These are phyloP conservation scores for Escarpia spicata DNA, from an alignment of 2,888 invertebrate genomes.

Conservation along the genomic window DNA sequence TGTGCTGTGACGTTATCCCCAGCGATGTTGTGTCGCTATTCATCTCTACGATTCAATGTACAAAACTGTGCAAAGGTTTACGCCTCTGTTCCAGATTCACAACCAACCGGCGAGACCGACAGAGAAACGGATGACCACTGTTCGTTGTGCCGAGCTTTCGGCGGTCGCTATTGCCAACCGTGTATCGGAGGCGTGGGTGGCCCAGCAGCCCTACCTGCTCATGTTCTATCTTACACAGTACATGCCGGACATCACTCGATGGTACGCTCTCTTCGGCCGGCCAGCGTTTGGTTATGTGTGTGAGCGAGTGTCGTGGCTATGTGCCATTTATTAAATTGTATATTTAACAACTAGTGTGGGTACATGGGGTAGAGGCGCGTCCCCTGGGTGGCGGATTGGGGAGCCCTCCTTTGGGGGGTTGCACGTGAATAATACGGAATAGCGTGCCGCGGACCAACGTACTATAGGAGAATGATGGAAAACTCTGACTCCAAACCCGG, in stretches of 20 bases:
- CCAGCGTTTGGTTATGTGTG: neutral
- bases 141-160: conserved; percentile 68
- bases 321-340: too few relatives aligned
- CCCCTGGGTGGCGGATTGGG: too few relatives aligned
- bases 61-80: neutral
- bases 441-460: too few relatives aligned
- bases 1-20: neutral
- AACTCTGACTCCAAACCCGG: too few relatives aligned
- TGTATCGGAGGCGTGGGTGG: conserved; percentile 77
- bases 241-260: conserved; percentile 66
- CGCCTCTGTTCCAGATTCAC: conserved; percentile 22
- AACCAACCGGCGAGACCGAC: conserved; percentile 13
- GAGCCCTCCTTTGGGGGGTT: too few relatives aligned
- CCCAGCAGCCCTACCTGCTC: conserved; percentile 73
- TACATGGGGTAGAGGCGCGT: too few relatives aligned
- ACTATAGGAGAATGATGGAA: too few relatives aligned
- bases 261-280: conserved; percentile 42
- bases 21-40: neutral
- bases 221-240: conserved; percentile 73
- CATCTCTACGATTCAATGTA: neutral
- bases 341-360: neutral
- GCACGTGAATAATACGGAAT: too few relatives aligned
- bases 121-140: conserved; percentile 65
- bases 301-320: neutral
- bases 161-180: conserved; percentile 69